phyloP scores from a whole-genome alignment of 2,113 vertebrate genomes.

The Psilopsiagon aymara region DNA sequence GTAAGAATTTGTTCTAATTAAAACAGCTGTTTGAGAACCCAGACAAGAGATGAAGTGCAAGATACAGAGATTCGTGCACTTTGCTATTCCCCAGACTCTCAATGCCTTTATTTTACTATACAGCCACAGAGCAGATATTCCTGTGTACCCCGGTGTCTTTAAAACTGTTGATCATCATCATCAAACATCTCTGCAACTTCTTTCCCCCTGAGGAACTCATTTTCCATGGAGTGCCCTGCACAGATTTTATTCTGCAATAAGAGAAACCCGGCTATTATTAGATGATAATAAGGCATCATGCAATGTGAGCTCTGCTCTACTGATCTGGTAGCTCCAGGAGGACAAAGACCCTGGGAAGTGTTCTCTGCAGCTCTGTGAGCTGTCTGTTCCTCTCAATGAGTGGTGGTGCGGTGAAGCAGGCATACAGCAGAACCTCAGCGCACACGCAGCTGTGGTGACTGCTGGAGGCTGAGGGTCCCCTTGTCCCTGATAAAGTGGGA shows the following conservation, averaged over 20 bases:
- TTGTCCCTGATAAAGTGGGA: background rate
- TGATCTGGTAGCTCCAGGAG: background rate
- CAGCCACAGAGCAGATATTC: background rate
- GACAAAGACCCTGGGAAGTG: background rate
- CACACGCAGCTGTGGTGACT: background rate
- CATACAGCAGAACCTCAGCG: background rate
- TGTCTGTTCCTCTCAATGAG: background rate
- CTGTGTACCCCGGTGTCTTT: background rate
- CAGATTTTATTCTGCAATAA: background rate
- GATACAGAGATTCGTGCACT: fast-evolving
- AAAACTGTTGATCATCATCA: background rate
- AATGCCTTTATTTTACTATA: background rate
- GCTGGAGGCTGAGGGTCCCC: background rate
- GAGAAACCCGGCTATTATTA: background rate
- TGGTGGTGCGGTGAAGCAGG: background rate
- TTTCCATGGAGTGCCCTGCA: background rate
- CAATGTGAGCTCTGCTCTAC: background rate
- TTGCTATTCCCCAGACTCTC: background rate
- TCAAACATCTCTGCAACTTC: background rate
- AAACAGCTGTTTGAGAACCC: background rate
- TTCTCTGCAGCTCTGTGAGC: background rate
- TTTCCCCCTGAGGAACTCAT: fast-evolving
- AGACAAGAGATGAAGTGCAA: no score
- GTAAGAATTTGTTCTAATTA: background rate
- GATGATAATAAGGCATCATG: background rate